Evolutionary conservation across 2,113 vertebrate species (phyloP).

Genomic region (Gopherus flavomarginatus): DNA sequence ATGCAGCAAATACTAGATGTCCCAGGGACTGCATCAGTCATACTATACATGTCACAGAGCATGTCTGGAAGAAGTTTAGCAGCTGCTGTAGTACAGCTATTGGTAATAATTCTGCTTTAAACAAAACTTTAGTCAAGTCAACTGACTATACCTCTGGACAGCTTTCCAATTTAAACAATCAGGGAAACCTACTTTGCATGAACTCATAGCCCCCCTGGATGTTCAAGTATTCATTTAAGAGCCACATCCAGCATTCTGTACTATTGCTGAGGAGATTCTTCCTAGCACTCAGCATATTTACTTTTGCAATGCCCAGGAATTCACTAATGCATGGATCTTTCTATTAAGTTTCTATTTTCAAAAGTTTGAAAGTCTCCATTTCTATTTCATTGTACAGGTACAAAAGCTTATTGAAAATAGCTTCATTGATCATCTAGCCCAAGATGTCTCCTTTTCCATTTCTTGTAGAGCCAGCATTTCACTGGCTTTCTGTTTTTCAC

Average conservation of each 20-base stretch:
- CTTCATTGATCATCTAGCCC: neutral
- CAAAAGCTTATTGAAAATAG: neutral
- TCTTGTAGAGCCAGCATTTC: neutral
- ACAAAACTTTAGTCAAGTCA: neutral
- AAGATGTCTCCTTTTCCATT: neutral
- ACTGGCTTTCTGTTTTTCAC: neutral
- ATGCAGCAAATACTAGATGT: accelerated
- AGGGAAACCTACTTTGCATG: neutral
- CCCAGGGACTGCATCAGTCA: neutral
- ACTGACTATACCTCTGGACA: neutral
- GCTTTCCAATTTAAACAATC: neutral
- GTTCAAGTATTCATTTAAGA: neutral
- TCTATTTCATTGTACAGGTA: neutral
- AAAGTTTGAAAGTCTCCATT: neutral
- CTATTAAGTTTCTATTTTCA: too few species aligned
- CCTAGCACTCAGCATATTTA: neutral
- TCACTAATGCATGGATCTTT: neutral
- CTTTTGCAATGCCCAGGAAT: neutral
- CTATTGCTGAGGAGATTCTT: neutral
- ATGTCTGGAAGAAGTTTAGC: neutral
- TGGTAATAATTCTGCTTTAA: neutral
- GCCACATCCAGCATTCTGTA: neutral
- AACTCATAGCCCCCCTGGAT: neutral
- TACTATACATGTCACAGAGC: neutral
- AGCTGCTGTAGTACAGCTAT: neutral